These are phyloP conservation scores for Drosophila nr. medialis DNA, from an alignment of 2,888 invertebrate species.

Conservation along the genomic window DNA sequence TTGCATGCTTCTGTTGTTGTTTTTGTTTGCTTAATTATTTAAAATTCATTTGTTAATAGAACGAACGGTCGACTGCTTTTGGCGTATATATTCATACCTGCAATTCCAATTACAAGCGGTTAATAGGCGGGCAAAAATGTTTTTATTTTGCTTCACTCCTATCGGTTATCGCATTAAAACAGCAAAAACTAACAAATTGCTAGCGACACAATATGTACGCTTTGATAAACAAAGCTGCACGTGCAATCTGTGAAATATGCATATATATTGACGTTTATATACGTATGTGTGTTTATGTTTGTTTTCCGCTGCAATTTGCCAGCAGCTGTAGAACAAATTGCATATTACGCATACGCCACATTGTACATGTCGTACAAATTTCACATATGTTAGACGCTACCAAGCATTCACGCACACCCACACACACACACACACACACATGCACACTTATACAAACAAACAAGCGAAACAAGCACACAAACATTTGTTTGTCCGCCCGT, in stretches of 20 bases:
- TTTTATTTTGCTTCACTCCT: constrained; percentile 24
- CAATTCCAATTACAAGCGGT: constrained; percentile 55
- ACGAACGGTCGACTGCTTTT: constrained; percentile 34
- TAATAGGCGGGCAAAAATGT: constrained; percentile 54
- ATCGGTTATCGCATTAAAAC: constrained; percentile 58
- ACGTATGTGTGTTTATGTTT: constrained; percentile 12
- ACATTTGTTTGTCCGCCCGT: constrained; percentile 60
- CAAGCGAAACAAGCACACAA: constrained; percentile 44
- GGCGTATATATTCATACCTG: constrained; percentile 23
- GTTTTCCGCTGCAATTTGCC: constrained; percentile 66
- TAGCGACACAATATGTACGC: constrained; percentile 57
- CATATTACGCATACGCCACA: constrained; percentile 75
- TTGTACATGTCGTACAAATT: constrained; percentile 40
- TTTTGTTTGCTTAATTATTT: constrained; percentile 54
- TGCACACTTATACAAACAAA: constrained; percentile 9
- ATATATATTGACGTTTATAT: background rate
- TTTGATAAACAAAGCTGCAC: constrained; percentile 38
- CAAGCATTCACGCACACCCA: constrained; percentile 16
- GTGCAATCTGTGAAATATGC: constrained; percentile 4
- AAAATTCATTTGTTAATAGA: constrained; percentile 73
- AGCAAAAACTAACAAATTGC: constrained; percentile 35
- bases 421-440: constrained; percentile 22
- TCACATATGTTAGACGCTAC: constrained; percentile 44
- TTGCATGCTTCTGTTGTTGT: constrained; percentile 43
- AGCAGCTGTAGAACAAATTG: constrained; percentile 73